These are phyloP conservation scores for Heterodera carotae DNA, from an alignment of 1,140 invertebrate species.

Conservation along the genomic window DNA sequence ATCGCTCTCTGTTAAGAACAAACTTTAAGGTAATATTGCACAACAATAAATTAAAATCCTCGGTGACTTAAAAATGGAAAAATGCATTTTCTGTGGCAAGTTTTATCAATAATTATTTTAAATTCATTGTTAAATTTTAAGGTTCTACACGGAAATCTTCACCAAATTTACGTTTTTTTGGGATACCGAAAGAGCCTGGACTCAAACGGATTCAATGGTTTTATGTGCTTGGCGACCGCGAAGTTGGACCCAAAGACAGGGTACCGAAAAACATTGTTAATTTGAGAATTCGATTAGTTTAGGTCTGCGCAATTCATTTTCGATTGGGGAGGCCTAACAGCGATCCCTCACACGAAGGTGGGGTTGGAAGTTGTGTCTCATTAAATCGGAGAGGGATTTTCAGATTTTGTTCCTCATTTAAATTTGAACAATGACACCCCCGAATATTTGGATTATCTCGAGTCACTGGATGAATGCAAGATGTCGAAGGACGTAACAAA, in stretches of 20 bases:
- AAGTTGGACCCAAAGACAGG: constrained; percentile 53
- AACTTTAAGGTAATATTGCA: too few relatives aligned
- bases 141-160: constrained; percentile 34
- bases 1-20: too few relatives aligned
- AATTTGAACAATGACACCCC: constrained; percentile 28
- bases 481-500: constrained; percentile 4
- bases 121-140: constrained; percentile 9
- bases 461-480: constrained; percentile 16
- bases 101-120: background rate
- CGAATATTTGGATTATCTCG: constrained; percentile 16
- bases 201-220: constrained; percentile 59
- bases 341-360: constrained; percentile 42
- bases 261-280: constrained; percentile 27
- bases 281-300: constrained; percentile 31
- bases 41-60: too few relatives aligned
- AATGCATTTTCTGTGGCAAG: constrained; percentile 38
- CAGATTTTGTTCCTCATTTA: constrained; percentile 57
- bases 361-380: background rate
- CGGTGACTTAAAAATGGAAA: constrained; percentile 36
- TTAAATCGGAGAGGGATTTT: constrained; percentile 27
- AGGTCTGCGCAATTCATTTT: constrained; percentile 58
- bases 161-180: constrained; percentile 51
- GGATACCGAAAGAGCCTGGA: constrained; percentile 51
- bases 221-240: constrained; percentile 51
- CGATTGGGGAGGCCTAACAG: constrained; percentile 52